A percentile compares a stretch with the other conserved stretches of the same genome.
These are phyloP conservation scores for Phalacrocorax carbo DNA, from an alignment of 2,113 vertebrate genomes.

Conservation along the genomic window DNA sequence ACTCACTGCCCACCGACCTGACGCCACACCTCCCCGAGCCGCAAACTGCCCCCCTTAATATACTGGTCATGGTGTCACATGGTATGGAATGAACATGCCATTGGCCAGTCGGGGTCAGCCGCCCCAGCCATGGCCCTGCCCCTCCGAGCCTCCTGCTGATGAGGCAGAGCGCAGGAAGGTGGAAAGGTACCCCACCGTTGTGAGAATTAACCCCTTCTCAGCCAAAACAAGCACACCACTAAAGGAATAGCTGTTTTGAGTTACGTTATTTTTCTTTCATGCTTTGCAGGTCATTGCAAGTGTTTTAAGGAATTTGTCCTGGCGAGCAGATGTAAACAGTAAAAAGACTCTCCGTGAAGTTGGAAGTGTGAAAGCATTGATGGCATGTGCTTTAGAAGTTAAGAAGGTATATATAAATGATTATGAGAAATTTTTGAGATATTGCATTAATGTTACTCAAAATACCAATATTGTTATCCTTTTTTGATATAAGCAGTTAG, in stretches of 20 bases:
- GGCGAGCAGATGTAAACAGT: slow-evolving; percentile 93
- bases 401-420: slow-evolving; percentile 82
- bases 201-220: too few species aligned
- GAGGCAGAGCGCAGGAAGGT: too few species aligned
- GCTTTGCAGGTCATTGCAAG: slow-evolving; percentile 88
- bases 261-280: neutral
- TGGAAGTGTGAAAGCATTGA: slow-evolving; percentile 90
- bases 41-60: too few species aligned
- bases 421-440: neutral
- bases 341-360: slow-evolving; percentile 93
- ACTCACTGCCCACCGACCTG: too few species aligned
- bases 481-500: neutral
- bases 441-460: neutral
- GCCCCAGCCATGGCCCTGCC: too few species aligned
- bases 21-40: too few species aligned
- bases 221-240: neutral
- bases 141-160: too few species aligned
- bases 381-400: slow-evolving; percentile 91
- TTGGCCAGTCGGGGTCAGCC: too few species aligned
- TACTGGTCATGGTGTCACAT: too few species aligned
- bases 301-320: slow-evolving; percentile 91
- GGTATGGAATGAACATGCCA: too few species aligned
- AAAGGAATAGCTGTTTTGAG: neutral
- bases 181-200: too few species aligned
- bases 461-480: neutral